Base-by-base conservation (phyloP, 2,113 vertebrate genomes). In the Sinosuthora webbiana region DNA sequence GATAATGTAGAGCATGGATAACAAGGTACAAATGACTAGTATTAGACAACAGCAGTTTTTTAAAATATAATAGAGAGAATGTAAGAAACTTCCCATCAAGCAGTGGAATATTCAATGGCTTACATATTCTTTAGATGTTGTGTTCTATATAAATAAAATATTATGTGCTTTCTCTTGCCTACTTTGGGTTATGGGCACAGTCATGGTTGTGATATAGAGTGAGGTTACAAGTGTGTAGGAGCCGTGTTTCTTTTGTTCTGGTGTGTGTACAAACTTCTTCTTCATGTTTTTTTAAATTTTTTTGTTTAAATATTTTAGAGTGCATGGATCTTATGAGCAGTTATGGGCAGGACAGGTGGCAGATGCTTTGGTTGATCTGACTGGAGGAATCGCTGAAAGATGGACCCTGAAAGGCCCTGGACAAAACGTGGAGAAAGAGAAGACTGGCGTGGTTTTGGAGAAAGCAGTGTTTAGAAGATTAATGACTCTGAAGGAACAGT, bases 311-410 rank as follows among this genome's bases (percentile, higher is more conserved):
- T 45, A 63, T 49, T 87, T 64, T 23, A 99, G 99, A 97, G 97
- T 99, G 39, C 97, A 98, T 24, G 99, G 99, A 35, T 99, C 98
- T 73, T 99, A 99, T 3, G 99, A 99, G 69, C 97, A 88, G 13
- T 92, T 99, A 56, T 99, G 99, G 99, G 99, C 99, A 8, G 99
- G 99, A 25, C 99, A 99, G 95, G 99, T 99, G 83, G 98, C 98
- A 3, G 99, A 99, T 65, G 99, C 99, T 62, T 93, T 99, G 64
- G 99, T 99, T 89, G 99, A 99, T 94, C 93, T 99, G 80, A 99
- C 99, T 1, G 99, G 99, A 11, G 98, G 99, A 59, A 95, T 99
- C 45, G 98, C 98, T 3, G 99, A 99, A 92, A 98, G 98, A 60
- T 99, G 99, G 99, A 98, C 93, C 75, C 92, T 99, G 78, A 98